Evolutionary conservation across 2,113 vertebrate genomes (phyloP), one percentile per base, ranked within the genome.

Genomic region (Perca fluviatilis): DNA sequence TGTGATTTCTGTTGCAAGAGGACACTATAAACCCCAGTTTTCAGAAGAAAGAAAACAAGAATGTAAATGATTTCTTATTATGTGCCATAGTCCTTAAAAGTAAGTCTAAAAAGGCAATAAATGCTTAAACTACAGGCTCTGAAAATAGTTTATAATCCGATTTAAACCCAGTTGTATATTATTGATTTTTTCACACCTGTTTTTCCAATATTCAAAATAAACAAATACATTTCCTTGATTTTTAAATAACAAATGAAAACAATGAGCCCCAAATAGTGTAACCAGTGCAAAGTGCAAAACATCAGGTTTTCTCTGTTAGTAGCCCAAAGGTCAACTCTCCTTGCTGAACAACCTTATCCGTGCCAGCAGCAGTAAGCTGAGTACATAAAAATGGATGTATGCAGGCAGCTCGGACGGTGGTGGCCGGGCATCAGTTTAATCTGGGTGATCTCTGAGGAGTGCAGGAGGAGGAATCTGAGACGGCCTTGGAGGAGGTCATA

Each of bases 401-500:
- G 84, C 83, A 78, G 82, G 84, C 60, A 36, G 74, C 85, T 63
- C 30, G 49, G 66, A 84, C 50, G 18, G 77, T 56, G 68, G 79
- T 80, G 6, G 73, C 80, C 33, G 64, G 80, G 71, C 70, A 77
- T 89, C 82, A n/a, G 70, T 86, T 63, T 91, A 89, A 91, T 94
- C 90, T 91, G 82, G 49, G 40, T 73, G 76, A 92, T 92, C 88
- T 92, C 81, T n/a, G 51, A 63, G 68, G 58, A 72, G 82, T 33
- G 77, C 74, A 46, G 75, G 30, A 49, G 63, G 72, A 69, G 57
- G 58, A 82, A 86, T 89, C 71, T 23, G 30, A 80, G 82, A 82
- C 86, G 89, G 93, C 93, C 89, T 92, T 92, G 87, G 65, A 68
- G 19, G 67, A 87, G 90, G 89, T 89, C 15, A 30, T 13, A 13